phyloP scores from a whole-genome alignment of 2,797 vertebrate species.

The Microcaecilia unicolor region DNA sequence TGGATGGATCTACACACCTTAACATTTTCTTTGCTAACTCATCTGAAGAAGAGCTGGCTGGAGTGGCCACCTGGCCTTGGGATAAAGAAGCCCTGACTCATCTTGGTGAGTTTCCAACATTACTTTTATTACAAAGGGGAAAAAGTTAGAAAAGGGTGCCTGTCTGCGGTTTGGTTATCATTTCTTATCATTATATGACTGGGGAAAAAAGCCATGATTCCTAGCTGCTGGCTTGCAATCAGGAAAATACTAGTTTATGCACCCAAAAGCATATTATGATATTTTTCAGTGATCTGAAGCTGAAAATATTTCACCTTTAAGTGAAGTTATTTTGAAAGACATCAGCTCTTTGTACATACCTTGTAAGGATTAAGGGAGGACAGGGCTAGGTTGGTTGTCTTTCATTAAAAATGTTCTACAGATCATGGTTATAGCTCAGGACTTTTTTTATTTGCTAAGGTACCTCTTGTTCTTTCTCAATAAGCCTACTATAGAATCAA shows the following conservation, averaged over 20 bases:
- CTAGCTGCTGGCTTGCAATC: constrained; percentile 44
- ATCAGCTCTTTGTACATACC: too few relatives aligned
- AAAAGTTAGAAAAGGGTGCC: constrained; percentile 21
- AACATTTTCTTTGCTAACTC: constrained; percentile 98
- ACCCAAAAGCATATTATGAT: constrained; percentile 54
- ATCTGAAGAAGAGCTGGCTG: constrained; percentile 91
- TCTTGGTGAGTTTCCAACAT: constrained; percentile 68
- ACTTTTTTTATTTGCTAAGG: too few relatives aligned
- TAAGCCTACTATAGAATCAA: too few relatives aligned
- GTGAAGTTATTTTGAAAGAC: constrained; percentile 46
- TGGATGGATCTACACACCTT: constrained; percentile 92
- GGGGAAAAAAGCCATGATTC: constrained; percentile 42
- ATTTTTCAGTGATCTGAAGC: constrained; percentile 59
- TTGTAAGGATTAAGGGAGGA: too few relatives aligned
- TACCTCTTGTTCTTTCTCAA: too few relatives aligned
- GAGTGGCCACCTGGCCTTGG: constrained; percentile 97
- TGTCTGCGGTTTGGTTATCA: constrained; percentile 21
- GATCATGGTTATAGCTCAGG: too few relatives aligned
- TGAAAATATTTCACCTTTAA: constrained; percentile 55
- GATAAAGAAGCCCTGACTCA: constrained; percentile 95
- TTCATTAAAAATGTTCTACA: too few relatives aligned
- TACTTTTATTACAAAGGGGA: constrained; percentile 26
- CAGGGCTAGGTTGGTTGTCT: too few relatives aligned
- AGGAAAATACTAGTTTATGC: constrained; percentile 54
- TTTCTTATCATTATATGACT: constrained; percentile 29